Evolutionary conservation across 92 coral and sea anemone genomes (phyloP).

Genomic region (Montipora capitata): DNA sequence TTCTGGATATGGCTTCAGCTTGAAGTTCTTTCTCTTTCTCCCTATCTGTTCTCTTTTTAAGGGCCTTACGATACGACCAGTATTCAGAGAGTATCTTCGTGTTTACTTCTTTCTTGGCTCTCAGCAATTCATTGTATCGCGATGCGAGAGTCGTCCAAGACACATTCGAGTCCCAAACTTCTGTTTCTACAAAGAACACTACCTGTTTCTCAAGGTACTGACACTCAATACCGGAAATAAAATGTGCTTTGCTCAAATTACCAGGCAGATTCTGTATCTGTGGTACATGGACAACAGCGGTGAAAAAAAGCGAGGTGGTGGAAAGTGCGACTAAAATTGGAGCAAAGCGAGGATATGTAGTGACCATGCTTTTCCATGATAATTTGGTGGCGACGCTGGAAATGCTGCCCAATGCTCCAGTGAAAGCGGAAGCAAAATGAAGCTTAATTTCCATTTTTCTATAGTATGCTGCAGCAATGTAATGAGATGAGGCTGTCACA

Average conservation of each 20-base stretch:
- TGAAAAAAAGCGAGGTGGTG: constrained; percentile 32
- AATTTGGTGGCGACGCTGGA: constrained; percentile 26
- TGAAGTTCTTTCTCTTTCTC: constrained; percentile 11
- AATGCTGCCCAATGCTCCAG: constrained; percentile 8
- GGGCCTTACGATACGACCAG: constrained; percentile 42
- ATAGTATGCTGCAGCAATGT: constrained; percentile 36
- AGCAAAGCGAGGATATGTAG: constrained; percentile 30
- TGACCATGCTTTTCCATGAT: constrained; percentile 24
- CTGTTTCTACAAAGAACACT: constrained; percentile 25
- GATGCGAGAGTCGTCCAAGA: constrained; percentile 34
- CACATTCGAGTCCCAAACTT: constrained; percentile 38
- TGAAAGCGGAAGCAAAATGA: constrained; percentile 23
- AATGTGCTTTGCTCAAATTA: constrained; percentile 27
- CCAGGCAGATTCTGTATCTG: constrained; percentile 28
- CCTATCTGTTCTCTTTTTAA: constrained; percentile 13
- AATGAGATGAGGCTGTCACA: constrained; percentile 23
- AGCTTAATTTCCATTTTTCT: constrained; percentile 20
- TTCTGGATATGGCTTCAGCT: not conserved
- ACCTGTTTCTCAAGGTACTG: constrained; percentile 43
- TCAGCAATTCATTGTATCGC: constrained; percentile 8
- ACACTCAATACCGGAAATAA: constrained; percentile 42
- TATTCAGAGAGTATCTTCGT: constrained; percentile 12
- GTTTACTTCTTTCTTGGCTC: constrained; percentile 43
- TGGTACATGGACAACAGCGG: constrained; percentile 37
- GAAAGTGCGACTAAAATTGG: constrained; percentile 43